A percentile compares a stretch with the other conserved stretches of the same genome.
Conservation (phyloP, 2,113 vertebrate species). For the Anolis sagrei region DNA sequence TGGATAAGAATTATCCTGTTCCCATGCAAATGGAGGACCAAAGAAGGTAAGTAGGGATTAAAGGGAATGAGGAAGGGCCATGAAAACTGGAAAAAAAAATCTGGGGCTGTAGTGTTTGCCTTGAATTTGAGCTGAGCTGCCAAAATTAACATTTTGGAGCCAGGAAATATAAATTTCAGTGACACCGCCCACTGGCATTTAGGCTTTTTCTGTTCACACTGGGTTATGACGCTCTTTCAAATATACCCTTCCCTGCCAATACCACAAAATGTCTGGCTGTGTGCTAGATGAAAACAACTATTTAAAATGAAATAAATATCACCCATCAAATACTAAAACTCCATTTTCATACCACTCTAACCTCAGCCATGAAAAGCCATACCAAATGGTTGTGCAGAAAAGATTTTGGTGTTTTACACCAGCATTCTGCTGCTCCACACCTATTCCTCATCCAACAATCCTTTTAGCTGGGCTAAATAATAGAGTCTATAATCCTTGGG, state of each 20-base stretch:
- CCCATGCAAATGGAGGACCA: not conserved
- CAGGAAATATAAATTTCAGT: slow-evolving; percentile 17
- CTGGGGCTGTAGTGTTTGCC: not conserved
- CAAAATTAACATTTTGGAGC: not conserved
- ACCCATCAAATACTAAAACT: not conserved
- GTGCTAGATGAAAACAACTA: not conserved
- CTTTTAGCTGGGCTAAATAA: not conserved
- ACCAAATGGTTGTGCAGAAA: not conserved
- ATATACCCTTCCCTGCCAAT: not conserved
- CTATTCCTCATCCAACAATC: not conserved
- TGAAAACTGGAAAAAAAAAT: not conserved
- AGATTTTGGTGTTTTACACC: not conserved
- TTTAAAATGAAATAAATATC: slow-evolving; percentile 6
- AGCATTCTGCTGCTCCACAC: not conserved
- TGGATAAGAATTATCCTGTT: too few species aligned
- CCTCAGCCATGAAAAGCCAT: not conserved
- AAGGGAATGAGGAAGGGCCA: not conserved
- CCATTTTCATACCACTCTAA: not conserved
- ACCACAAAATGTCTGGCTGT: not conserved
- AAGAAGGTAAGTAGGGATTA: not conserved
- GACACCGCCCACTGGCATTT: not conserved
- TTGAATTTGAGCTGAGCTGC: not conserved
- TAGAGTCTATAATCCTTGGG: not conserved
- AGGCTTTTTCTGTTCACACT: not conserved
- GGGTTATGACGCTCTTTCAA: slow-evolving; percentile 5